These are phyloP conservation scores for Schrankia costaestrigalis DNA, from an alignment of 2,888 invertebrate species.

Conservation along the genomic window DNA sequence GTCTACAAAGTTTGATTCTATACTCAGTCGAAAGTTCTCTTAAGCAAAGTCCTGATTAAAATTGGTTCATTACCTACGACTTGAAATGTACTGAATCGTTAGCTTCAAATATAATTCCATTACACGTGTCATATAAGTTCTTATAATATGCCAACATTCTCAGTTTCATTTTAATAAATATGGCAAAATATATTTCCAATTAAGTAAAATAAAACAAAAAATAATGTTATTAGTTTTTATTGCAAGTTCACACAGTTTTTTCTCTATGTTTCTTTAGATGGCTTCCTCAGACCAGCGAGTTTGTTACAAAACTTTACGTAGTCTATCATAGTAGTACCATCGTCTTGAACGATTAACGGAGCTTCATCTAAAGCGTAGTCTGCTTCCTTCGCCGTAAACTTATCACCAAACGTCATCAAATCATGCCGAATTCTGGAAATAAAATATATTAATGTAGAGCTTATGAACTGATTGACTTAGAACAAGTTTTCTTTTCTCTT, in stretches of 20 bases:
- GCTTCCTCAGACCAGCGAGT: constrained; percentile 80
- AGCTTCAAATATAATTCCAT: constrained; percentile 5
- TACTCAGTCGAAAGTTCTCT: constrained; percentile 15
- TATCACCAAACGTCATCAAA: constrained; percentile 83
- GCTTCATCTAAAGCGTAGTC: constrained; percentile 83
- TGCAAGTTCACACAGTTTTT: too few species aligned
- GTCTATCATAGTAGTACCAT: constrained; percentile 81
- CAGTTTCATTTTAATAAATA: too few species aligned
- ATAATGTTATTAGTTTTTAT: neutral
- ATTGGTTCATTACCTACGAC: constrained; percentile 9
- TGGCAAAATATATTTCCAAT: too few species aligned
- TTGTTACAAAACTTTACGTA: constrained; percentile 83
- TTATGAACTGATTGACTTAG: neutral
- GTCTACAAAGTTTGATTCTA: constrained; percentile 19
- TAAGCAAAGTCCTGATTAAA: constrained; percentile 13
- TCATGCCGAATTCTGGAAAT: constrained; percentile 82
- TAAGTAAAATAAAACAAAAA: neutral
- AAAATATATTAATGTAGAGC: neutral
- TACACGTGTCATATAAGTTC: neutral
- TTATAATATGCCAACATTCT: too few species aligned
- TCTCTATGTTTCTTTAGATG: constrained; percentile 43
- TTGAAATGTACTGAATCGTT: constrained; percentile 9
- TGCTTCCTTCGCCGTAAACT: constrained; percentile 82
- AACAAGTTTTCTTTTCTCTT: neutral
- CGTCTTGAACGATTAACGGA: constrained; percentile 74